A percentile compares a stretch with the other conserved stretches of the same genome.
Evolutionary conservation across 2,113 vertebrate species (phyloP).

Genomic region (Columba janthina): DNA sequence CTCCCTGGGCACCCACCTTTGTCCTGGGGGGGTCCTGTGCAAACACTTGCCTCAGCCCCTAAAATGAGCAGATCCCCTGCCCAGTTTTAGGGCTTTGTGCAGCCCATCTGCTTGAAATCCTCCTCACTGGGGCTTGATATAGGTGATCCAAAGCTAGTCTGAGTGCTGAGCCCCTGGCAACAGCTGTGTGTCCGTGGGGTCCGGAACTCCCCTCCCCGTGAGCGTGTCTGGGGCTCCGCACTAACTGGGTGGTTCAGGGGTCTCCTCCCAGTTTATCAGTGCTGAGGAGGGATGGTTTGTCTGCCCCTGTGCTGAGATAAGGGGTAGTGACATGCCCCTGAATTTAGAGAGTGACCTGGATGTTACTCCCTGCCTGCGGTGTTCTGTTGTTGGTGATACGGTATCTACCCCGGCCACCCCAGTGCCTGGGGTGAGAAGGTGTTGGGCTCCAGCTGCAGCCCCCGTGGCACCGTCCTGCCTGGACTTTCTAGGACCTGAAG

Average conservation of each 20-base stretch:
- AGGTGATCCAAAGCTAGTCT: accelerated
- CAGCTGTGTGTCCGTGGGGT: background rate
- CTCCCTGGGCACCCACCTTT: too few species aligned
- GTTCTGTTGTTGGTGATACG: accelerated
- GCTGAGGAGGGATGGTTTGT: accelerated
- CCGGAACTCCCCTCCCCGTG: accelerated
- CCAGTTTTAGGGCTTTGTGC: background rate
- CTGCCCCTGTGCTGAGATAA: background rate
- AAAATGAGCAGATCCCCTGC: accelerated
- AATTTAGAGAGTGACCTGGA: background rate
- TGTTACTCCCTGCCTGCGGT: accelerated
- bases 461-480: accelerated
- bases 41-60: too few species aligned
- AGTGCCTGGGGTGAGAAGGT: accelerated
- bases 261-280: background rate
- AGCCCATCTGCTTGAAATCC: background rate
- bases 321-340: accelerated
- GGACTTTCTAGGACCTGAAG: background rate
- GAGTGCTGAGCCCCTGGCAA: background rate
- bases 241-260: background rate
- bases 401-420: background rate
- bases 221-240: background rate
- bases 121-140: background rate
- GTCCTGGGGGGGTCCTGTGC: too few species aligned
- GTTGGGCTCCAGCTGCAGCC: background rate